Evolutionary conservation across 2,888 invertebrate species (phyloP).

Genomic region (Meandrusa payeni): DNA sequence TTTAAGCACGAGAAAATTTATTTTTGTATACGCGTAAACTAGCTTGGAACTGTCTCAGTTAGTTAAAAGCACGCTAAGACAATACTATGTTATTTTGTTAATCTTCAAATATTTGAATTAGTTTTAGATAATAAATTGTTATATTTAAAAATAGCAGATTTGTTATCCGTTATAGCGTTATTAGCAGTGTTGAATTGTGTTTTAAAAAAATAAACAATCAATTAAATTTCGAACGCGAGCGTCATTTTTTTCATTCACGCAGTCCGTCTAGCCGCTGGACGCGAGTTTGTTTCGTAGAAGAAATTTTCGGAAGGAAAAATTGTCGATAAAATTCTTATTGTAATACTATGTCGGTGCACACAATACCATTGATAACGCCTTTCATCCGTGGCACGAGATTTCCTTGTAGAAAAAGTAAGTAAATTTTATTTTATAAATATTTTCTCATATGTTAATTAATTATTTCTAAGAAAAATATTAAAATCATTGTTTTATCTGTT

Average conservation of each 20-base stretch:
- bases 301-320: conserved; percentile 36
- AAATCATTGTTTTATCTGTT: no score
- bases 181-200: conserved; percentile 8
- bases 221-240: conserved; percentile 57
- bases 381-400: conserved; percentile 76
- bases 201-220: conserved; percentile 27
- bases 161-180: background rate
- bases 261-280: conserved; percentile 42
- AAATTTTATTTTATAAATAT: conserved; percentile 27
- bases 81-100: background rate
- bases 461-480: no score
- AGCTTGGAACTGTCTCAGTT: conserved; percentile 24
- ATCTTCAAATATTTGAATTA: background rate
- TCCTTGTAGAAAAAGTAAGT: conserved; percentile 77
- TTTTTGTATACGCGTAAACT: conserved; percentile 29
- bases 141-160: conserved; percentile 13
- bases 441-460: no score
- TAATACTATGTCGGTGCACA: conserved; percentile 74
- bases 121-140: conserved; percentile 1
- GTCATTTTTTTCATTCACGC: conserved; percentile 63
- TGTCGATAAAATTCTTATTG: conserved; percentile 33
- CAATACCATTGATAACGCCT: conserved; percentile 70
- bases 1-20: conserved; percentile 32
- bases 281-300: conserved; percentile 41
- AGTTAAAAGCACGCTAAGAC: conserved; percentile 7